Conservation (phyloP, 2,888 invertebrate species). For the Hemicrepidius hirtus region DNA sequence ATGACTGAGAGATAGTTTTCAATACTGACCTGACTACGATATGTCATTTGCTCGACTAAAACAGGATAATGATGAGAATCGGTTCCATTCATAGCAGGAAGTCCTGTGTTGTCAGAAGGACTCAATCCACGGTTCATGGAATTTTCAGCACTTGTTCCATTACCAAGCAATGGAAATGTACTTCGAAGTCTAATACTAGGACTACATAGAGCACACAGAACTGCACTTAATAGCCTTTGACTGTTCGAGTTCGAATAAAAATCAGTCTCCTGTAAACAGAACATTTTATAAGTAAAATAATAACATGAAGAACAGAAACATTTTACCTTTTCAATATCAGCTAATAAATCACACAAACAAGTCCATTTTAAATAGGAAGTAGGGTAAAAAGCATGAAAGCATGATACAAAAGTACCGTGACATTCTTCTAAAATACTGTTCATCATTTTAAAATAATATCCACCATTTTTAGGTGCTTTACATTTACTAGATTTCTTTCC, state of each 20-base stretch:
- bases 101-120: constrained; percentile 81
- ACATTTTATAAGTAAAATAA: no score
- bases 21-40: constrained; percentile 75
- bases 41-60: constrained; percentile 86
- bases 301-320: no score
- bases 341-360: constrained; percentile 89
- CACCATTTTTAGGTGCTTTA: constrained; percentile 71
- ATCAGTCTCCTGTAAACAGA: constrained; percentile 69
- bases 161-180: constrained; percentile 82
- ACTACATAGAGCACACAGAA: constrained; percentile 89
- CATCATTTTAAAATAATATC: constrained; percentile 77
- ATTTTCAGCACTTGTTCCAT: constrained; percentile 67
- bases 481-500: constrained; percentile 70
- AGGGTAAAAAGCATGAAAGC: constrained; percentile 97
- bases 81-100: constrained; percentile 80
- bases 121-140: constrained; percentile 76
- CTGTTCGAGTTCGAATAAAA: constrained; percentile 69
- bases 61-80: constrained; percentile 85
- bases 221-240: constrained; percentile 84
- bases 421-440: constrained; percentile 90
- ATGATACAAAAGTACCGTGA: constrained; percentile 91
- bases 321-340: constrained; percentile 81
- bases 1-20: no score
- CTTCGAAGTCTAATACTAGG: constrained; percentile 83
- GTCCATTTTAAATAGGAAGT: constrained; percentile 95